Conservation (phyloP, 2,113 vertebrate species). For the Eira barbara region DNA sequence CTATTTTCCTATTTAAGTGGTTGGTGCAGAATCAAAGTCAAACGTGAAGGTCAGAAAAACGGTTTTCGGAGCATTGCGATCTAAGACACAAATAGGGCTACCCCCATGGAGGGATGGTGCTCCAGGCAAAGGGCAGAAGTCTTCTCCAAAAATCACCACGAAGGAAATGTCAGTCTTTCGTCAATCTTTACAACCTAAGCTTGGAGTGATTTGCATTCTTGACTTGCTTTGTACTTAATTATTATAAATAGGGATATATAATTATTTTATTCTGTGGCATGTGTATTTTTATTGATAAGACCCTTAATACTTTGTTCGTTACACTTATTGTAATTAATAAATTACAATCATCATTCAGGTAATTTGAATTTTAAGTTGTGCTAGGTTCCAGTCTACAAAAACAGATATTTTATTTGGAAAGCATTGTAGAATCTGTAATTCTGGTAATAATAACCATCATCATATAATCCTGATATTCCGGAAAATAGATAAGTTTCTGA, state of each 20-base stretch:
- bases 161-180: accelerated
- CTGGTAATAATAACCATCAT: not conserved
- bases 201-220: too few relatives aligned
- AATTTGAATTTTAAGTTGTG: not conserved
- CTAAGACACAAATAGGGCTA: conserved; percentile 29
- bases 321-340: not conserved
- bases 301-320: not conserved
- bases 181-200: not conserved
- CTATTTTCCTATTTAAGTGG: conserved; percentile 82
- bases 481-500: not conserved
- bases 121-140: not conserved
- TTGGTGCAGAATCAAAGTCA: conserved; percentile 80
- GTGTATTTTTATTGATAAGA: not conserved
- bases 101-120: not conserved
- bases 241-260: not conserved
- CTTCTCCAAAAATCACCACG: not conserved
- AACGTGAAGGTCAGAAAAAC: conserved; percentile 79
- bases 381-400: not conserved
- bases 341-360: not conserved
- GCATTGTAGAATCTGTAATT: not conserved
- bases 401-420: not conserved
- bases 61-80: conserved; percentile 48
- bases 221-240: not conserved
- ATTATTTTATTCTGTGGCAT: not conserved
- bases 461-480: not conserved